Conservation (phyloP, 2,797 vertebrate species). For the Lacerta viridis region DNA sequence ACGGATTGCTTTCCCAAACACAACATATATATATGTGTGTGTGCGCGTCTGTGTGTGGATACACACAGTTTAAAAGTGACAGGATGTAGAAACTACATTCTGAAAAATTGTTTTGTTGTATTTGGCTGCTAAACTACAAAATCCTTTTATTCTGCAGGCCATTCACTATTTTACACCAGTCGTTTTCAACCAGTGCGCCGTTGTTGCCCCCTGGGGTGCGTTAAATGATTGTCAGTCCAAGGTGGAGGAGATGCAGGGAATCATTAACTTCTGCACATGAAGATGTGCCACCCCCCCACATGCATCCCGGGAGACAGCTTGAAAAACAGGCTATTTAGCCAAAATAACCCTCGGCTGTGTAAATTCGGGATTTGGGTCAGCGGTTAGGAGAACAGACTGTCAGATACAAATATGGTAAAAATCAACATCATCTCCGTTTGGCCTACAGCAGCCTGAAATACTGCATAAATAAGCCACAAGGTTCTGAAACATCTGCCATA, state of each 20-base stretch:
- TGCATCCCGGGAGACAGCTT: neutral
- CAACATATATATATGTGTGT: neutral
- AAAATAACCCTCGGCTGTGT: neutral
- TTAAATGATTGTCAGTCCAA: too few species aligned
- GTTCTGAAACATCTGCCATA: neutral
- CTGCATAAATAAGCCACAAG: neutral
- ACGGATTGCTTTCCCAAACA: neutral
- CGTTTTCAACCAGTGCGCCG: too few species aligned
- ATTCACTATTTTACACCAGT: conserved; percentile 4
- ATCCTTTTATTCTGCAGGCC: neutral
- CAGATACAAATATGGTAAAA: neutral
- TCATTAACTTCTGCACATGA: too few species aligned
- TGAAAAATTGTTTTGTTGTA: neutral
- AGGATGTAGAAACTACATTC: neutral
- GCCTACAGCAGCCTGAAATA: neutral
- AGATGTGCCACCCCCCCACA: too few species aligned
- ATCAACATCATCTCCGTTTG: neutral
- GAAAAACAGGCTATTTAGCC: neutral
- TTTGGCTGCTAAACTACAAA: neutral
- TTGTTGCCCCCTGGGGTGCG: too few species aligned
- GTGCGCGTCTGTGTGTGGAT: too few species aligned
- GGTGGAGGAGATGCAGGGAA: too few species aligned
- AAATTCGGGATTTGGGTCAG: neutral
- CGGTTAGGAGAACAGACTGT: neutral
- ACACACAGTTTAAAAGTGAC: neutral